phyloP scores from a whole-genome alignment of 2,113 vertebrate genomes.

The Formicarius rufipectus region DNA sequence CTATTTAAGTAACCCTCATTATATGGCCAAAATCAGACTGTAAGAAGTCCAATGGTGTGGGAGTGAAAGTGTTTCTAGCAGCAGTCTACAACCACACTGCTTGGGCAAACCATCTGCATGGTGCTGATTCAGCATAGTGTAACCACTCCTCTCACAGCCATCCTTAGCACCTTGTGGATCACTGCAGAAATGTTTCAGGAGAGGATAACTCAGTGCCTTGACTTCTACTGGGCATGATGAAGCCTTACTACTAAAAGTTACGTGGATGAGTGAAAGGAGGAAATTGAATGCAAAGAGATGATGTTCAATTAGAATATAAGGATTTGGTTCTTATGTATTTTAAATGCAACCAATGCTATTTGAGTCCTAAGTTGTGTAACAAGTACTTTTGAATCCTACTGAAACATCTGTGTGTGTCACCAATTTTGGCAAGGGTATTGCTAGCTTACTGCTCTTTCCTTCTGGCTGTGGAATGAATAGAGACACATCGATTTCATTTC shows the following conservation, averaged over 20 bases:
- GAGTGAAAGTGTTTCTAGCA: conserved; percentile 66
- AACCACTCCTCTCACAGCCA: not conserved
- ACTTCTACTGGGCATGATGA: not conserved
- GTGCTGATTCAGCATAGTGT: not conserved
- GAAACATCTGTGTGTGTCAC: not conserved
- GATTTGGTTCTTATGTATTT: not conserved
- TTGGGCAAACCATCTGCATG: conserved; percentile 41
- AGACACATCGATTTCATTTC: not conserved
- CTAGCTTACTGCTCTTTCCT: not conserved
- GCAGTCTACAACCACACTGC: conserved; percentile 41
- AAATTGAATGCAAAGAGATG: not conserved
- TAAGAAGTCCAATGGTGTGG: conserved; percentile 35
- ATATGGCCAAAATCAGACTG: conserved; percentile 78
- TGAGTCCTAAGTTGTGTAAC: not conserved
- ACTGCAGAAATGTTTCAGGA: not conserved
- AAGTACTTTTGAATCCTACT: not conserved
- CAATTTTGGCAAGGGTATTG: not conserved
- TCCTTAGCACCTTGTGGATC: not conserved
- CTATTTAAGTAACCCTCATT: conserved; percentile 72
- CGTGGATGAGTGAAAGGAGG: not conserved
- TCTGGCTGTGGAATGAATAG: not conserved
- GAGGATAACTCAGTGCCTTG: not conserved
- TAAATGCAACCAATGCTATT: not conserved
- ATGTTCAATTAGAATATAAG: not conserved
- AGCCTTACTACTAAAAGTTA: not conserved